Evolutionary conservation across 2,797 vertebrate species (phyloP).

Genomic region (Poecilia picta): DNA sequence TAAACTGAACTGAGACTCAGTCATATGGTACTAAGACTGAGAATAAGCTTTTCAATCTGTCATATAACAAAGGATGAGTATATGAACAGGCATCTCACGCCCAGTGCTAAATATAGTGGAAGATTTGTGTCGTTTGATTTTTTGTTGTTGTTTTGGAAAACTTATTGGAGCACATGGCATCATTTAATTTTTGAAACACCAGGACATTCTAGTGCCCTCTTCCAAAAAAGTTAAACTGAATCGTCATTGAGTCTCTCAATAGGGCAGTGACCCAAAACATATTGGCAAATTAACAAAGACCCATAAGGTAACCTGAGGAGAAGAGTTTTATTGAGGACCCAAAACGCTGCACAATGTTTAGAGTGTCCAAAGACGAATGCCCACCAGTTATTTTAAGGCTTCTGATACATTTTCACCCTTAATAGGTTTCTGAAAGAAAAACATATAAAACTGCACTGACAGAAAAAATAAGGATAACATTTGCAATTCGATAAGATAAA

Average conservation of each 20-base stretch:
- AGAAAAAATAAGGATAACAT: not conserved
- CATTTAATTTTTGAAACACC: not conserved
- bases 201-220: not conserved
- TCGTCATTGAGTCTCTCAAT: not conserved
- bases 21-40: not conserved
- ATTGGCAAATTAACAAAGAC: not conserved
- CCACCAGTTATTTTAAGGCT: not conserved
- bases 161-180: not conserved
- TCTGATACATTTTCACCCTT: not conserved
- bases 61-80: not conserved
- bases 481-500: not conserved
- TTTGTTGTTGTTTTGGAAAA: not conserved
- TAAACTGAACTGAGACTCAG: not conserved
- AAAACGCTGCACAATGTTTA: not conserved
- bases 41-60: not conserved
- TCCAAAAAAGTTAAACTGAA: not conserved
- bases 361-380: not conserved
- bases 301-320: not conserved
- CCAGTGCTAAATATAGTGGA: not conserved
- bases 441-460: not conserved
- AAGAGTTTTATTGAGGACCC: not conserved
- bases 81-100: not conserved
- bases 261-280: not conserved
- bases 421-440: not conserved
- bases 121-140: not conserved